phyloP scores from a whole-genome alignment of 2,113 vertebrate species.

The Tachysurus vachellii region DNA sequence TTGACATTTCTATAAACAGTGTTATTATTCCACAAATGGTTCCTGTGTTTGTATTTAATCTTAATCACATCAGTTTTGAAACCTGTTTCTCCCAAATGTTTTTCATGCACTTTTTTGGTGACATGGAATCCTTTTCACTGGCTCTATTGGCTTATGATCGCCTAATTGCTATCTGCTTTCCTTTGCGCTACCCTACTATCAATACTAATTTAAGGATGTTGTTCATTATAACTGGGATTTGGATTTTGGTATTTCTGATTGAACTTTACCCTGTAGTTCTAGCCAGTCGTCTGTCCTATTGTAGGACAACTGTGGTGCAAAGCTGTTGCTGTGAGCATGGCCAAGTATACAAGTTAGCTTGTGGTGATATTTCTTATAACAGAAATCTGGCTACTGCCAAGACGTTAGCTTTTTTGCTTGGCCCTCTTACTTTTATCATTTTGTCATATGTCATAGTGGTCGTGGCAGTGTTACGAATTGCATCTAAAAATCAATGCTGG shows the following conservation, averaged over 20 bases:
- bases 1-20: conserved; percentile 60
- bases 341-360: conserved; percentile 53
- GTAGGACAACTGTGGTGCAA: conserved; percentile 42
- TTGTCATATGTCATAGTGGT: conserved; percentile 51
- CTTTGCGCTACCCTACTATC: conserved; percentile 54
- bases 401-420: conserved; percentile 42
- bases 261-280: conserved; percentile 51
- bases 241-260: conserved; percentile 52
- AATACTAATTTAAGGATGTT: conserved; percentile 54
- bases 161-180: conserved; percentile 59
- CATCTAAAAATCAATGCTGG: conserved; percentile 47
- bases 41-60: conserved; percentile 57
- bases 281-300: conserved; percentile 53
- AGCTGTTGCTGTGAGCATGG: conserved; percentile 60
- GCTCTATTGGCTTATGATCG: conserved; percentile 59
- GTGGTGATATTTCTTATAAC: conserved; percentile 52
- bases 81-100: conserved; percentile 60
- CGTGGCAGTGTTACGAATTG: conserved; percentile 49
- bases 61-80: conserved; percentile 52
- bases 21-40: conserved; percentile 63
- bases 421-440: conserved; percentile 55
- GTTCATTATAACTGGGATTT: conserved; percentile 49
- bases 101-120: conserved; percentile 59
- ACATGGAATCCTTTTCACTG: conserved; percentile 60
- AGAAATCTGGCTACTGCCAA: conserved; percentile 48